These are phyloP conservation scores for Pollenia amentaria DNA, from an alignment of 2,888 invertebrate species.

Conservation along the genomic window DNA sequence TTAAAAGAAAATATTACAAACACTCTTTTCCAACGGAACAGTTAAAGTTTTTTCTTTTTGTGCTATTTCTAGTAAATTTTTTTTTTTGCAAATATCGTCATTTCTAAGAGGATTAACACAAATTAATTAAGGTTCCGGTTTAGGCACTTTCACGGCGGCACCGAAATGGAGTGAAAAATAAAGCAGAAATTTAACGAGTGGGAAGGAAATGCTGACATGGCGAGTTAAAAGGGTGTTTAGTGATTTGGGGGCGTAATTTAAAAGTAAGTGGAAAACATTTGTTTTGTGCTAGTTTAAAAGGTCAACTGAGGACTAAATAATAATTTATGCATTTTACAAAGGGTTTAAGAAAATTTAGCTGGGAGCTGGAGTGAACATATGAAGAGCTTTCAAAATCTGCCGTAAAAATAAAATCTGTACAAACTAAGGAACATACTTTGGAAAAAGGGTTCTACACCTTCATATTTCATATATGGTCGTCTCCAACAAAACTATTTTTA, in stretches of 20 bases:
- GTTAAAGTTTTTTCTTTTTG: constrained; percentile 11
- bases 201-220: too few species aligned
- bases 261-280: neutral
- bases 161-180: neutral
- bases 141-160: constrained; percentile 39
- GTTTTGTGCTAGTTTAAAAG: neutral
- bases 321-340: neutral
- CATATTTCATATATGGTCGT: too few species aligned
- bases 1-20: constrained; percentile 55
- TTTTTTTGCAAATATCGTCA: constrained; percentile 22
- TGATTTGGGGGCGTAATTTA: too few species aligned
- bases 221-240: too few species aligned
- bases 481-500: too few species aligned
- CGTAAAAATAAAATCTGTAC: too few species aligned
- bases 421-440: too few species aligned
- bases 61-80: constrained; percentile 40
- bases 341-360: too few species aligned
- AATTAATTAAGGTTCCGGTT: constrained; percentile 72
- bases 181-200: neutral
- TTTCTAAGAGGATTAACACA: constrained; percentile 67
- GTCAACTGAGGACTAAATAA: neutral
- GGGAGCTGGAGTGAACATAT: too few species aligned
- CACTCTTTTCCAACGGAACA: constrained; percentile 25
- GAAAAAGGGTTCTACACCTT: too few species aligned
- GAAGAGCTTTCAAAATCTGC: too few species aligned